Percentiles rank a stretch among this genome's conserved stretches.
Conservation (phyloP, 2,113 vertebrate genomes). For the Microcebus lehilahytsara region DNA sequence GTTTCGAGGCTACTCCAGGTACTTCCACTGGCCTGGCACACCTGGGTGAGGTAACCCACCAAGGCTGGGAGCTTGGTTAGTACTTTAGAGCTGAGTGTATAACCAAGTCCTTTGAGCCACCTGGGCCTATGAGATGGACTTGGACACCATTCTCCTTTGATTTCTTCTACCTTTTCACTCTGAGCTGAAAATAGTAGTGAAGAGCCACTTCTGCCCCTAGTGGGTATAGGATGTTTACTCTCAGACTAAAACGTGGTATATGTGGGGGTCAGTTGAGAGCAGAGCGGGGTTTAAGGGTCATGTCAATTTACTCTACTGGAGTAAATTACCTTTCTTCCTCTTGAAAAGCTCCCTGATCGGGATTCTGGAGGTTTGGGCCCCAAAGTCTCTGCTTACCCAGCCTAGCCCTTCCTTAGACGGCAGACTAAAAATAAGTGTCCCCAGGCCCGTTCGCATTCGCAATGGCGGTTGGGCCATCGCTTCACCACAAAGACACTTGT, state of each 20-base stretch:
- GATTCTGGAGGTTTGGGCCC: not conserved
- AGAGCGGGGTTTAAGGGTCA: not conserved
- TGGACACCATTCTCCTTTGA: not conserved
- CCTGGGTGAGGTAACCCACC: not conserved
- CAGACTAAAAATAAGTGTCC: conserved; percentile 75
- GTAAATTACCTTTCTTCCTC: not conserved
- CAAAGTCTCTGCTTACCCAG: not conserved
- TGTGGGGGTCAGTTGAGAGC: not conserved
- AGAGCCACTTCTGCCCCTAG: not conserved
- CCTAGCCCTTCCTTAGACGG: not conserved
- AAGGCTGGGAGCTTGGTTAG: not conserved
- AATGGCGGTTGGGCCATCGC: conserved; percentile 8
- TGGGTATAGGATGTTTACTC: not conserved
- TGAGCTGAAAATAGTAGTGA: not conserved
- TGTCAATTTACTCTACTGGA: not conserved
- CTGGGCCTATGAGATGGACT: not conserved
- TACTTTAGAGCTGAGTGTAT: conserved; percentile 2
- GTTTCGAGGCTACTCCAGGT: not conserved
- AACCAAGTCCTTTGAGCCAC: not conserved
- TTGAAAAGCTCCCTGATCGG: not conserved
- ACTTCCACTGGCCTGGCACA: not conserved
- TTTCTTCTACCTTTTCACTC: not conserved
- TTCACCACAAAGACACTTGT: conserved; percentile 69
- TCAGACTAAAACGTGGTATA: not conserved
- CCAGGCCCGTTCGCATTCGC: not conserved